These are phyloP conservation scores for Cinclus mexicanus DNA, from an alignment of 2,113 vertebrate genomes.

Conservation along the genomic window DNA sequence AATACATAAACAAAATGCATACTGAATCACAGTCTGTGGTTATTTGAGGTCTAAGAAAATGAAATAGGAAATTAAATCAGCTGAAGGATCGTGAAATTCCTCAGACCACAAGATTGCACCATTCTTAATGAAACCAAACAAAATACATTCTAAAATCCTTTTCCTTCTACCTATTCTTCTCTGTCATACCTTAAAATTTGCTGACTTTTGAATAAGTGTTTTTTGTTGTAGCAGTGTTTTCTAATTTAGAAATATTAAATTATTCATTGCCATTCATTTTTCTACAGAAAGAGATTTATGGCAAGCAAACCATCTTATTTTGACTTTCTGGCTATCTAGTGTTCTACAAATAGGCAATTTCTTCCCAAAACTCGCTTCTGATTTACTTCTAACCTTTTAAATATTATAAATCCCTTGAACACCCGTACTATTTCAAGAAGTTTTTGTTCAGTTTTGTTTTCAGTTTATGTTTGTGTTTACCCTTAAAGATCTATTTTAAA, in stretches of 20 bases:
- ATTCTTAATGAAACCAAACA: neutral
- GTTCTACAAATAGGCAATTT: neutral
- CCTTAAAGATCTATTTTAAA: neutral
- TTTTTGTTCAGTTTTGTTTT: too few species aligned
- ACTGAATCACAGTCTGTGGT: neutral
- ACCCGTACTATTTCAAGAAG: neutral
- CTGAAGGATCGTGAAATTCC: neutral
- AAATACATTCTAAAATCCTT: neutral
- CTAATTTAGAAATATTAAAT: neutral
- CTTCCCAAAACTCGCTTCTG: neutral
- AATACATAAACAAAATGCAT: neutral
- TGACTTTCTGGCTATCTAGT: neutral
- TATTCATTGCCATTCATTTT: neutral
- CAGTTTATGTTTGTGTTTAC: neutral
- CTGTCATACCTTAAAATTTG: constrained; percentile 6
- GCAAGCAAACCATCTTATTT: neutral
- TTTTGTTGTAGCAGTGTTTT: neutral
- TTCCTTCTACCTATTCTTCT: constrained; percentile 9
- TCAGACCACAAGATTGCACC: neutral
- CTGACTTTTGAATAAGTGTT: neutral
- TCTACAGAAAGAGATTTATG: neutral
- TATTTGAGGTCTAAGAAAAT: neutral
- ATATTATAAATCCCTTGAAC: neutral
- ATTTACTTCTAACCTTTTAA: neutral
- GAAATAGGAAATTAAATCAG: neutral